Evolutionary conservation across 2,888 invertebrate genomes (phyloP), one percentile per base, ranked within the genome.

Genomic region (Tetragnatha montana): DNA sequence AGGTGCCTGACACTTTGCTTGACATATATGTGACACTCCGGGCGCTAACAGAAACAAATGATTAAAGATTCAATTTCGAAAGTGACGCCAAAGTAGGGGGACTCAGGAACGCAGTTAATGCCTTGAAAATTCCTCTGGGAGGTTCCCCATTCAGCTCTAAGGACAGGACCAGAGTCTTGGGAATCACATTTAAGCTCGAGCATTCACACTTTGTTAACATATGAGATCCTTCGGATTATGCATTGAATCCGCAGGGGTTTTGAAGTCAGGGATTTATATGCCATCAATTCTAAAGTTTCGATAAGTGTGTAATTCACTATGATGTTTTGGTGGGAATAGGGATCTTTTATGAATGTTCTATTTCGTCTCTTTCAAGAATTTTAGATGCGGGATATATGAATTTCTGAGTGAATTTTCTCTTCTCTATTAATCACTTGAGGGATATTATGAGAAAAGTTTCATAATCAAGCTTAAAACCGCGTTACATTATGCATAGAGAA

Each of bases 61-160:
- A 78, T 75, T 81, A 82, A 82, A 75, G 76, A 82, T 87, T 87
- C 81, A 87, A 82, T 87, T 80, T 86, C 71, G 35, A 69, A 84
- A 84, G 83, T 84, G 83, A 84, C 7, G 49, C 8, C 7, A 3
- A 49, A 68, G 71, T 47, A 19, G 6, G 80, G n/a, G 10, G 47
- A 10, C 17, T 8, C 83, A 75, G 19, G 76, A 69, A 76, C 47
- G n/a, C 49, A 75, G 68, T 75, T 84, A 76, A 49, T 69, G 47
- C 68, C 21, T 73, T 14, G 21, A 60, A 14, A 73, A 68, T 68
- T 80, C 79, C 80, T 73, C n/a, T 68, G 86, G 71, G 79, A 79
- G 10, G 47, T 8, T 14, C 21, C 17, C 51, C 19, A 19, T 21
- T 35, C 21, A 8, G 14, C 12, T 7, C 35, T 73, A 73, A 22